These are phyloP conservation scores for Choloepus hoffmanni DNA, from an alignment of 2,113 vertebrate genomes.

Conservation along the genomic window DNA sequence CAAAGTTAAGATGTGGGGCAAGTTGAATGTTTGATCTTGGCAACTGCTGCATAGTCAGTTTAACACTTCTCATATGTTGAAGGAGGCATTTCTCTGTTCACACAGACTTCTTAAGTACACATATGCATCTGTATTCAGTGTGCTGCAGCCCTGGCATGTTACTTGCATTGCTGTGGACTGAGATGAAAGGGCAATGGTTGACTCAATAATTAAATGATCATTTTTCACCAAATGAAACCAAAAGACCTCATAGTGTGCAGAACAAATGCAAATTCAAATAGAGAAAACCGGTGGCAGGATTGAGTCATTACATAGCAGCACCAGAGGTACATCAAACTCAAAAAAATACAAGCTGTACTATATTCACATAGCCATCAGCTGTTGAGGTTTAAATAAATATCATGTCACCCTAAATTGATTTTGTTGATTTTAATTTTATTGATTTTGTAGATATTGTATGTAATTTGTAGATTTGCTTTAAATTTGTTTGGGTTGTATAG, in stretches of 20 bases:
- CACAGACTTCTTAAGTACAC: neutral
- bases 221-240: neutral
- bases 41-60: neutral
- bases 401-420: neutral
- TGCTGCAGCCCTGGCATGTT: neutral
- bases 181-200: neutral
- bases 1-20: slow-evolving; percentile 52
- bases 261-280: neutral
- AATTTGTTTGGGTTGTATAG: neutral
- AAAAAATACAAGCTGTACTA: neutral
- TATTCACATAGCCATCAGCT: neutral
- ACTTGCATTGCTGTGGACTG: neutral
- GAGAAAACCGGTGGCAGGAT: neutral
- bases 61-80: slow-evolving; percentile 53
- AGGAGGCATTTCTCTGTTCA: slow-evolving; percentile 36
- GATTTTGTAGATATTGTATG: neutral
- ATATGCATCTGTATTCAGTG: neutral
- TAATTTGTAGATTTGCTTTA: slow-evolving; percentile 36
- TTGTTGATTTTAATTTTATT: neutral
- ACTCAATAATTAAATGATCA: neutral
- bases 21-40: neutral
- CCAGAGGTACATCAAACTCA: neutral
- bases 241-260: neutral
- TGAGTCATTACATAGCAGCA: neutral
- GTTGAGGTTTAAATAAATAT: neutral